Conservation (phyloP, 2,797 vertebrate genomes). For the Petrocephalus schoutedeni region DNA sequence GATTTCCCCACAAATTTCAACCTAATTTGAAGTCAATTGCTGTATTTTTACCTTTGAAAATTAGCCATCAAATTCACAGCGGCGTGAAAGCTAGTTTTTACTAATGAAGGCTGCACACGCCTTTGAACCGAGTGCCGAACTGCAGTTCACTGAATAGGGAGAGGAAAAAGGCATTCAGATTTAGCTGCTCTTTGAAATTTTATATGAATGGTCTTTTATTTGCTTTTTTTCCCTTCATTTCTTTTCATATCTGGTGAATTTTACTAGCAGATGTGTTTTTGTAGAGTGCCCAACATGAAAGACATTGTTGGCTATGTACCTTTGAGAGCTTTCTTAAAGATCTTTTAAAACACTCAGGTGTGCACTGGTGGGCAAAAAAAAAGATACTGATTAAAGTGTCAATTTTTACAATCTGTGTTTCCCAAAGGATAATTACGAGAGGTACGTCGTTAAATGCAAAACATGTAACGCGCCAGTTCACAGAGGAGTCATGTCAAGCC, state of each 20-base stretch:
- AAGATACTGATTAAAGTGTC: constrained; percentile 1
- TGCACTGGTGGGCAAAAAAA: neutral
- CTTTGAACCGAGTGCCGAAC: constrained; percentile 2
- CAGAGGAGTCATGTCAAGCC: neutral
- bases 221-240: neutral
- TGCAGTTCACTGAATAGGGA: neutral
- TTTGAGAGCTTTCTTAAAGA: neutral
- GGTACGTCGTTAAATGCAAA: neutral
- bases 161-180: neutral
- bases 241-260: neutral
- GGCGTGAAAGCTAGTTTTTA: neutral
- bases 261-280: constrained; percentile 5
- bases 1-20: constrained; percentile 23
- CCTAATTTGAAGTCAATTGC: neutral
- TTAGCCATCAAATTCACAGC: neutral
- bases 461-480: neutral
- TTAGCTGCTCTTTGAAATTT: constrained; percentile 13
- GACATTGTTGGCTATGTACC: neutral
- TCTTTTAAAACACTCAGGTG: constrained; percentile 16
- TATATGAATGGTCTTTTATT: constrained; percentile 7
- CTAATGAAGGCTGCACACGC: neutral
- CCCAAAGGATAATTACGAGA: neutral
- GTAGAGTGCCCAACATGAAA: neutral
- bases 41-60: constrained; percentile 2
- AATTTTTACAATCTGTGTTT: neutral